phyloP scores from a whole-genome alignment of 2,797 vertebrate species.

The Erethizon dorsatum region DNA sequence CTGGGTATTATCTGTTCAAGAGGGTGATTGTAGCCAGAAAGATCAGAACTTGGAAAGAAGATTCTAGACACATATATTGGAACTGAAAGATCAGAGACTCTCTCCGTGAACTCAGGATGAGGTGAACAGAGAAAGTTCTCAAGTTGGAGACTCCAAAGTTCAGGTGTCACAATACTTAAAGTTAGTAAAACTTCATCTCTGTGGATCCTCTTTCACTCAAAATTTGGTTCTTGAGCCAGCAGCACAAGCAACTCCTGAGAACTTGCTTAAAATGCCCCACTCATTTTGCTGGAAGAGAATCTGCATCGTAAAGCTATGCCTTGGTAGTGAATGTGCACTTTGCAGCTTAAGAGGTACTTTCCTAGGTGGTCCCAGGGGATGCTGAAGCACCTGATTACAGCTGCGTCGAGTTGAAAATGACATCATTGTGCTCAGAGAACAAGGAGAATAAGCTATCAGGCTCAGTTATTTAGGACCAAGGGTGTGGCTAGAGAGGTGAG shows the following conservation, averaged over 20 bases:
- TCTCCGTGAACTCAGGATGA: not conserved
- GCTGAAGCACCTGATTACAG: not conserved
- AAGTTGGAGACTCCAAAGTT: not conserved
- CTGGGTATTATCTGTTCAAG: not conserved
- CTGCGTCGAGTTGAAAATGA: not conserved
- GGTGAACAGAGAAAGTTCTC: not conserved
- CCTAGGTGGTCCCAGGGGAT: no score
- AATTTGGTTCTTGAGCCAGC: not conserved
- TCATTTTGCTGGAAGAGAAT: not conserved
- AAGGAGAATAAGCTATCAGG: not conserved
- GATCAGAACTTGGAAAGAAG: slow-evolving; percentile 13
- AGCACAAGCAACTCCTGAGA: not conserved
- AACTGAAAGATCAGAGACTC: not conserved
- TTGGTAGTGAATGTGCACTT: not conserved
- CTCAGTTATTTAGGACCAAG: not conserved
- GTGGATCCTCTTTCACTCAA: not conserved
- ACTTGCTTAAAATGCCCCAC: not conserved
- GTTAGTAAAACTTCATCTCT: not conserved
- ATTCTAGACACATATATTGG: not conserved
- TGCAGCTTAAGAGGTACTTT: not conserved
- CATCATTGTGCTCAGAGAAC: not conserved
- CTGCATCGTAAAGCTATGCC: not conserved
- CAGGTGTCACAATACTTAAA: not conserved
- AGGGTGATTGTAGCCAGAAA: slow-evolving; percentile 9
- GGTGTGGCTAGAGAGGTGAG: not conserved